Percentiles rank a stretch among this genome's conserved stretches.
phyloP scores from a whole-genome alignment of 2,797 vertebrate species.

The Argentina silus region DNA sequence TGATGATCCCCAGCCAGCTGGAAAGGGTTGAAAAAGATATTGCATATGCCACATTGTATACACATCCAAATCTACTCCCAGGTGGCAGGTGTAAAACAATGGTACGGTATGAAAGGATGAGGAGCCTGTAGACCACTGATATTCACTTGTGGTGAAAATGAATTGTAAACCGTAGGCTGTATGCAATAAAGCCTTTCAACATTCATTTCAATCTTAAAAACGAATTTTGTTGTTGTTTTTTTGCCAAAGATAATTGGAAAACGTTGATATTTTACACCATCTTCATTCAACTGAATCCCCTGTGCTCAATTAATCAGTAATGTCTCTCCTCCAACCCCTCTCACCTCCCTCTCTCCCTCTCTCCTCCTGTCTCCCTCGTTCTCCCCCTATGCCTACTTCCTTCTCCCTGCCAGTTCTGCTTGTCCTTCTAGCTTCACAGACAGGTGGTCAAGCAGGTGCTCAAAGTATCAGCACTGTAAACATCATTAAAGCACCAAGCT shows the following conservation, averaged over 20 bases:
- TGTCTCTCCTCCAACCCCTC: neutral
- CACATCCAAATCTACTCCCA: slow-evolving; percentile 33
- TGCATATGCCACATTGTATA: slow-evolving; percentile 23
- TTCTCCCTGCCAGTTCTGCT: neutral
- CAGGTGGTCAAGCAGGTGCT: slow-evolving; percentile 40
- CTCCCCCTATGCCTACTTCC: neutral
- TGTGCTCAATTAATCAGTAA: neutral
- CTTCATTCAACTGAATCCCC: neutral
- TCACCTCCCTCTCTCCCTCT: slow-evolving; percentile 8
- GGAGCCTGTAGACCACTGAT: neutral
- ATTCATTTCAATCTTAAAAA: neutral
- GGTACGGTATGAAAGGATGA: slow-evolving; percentile 22
- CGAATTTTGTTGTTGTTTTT: neutral
- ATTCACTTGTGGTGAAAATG: neutral
- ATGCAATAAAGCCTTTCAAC: neutral
- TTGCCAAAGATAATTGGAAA: neutral
- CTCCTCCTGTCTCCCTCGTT: neutral
- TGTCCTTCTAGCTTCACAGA: slow-evolving; percentile 1
- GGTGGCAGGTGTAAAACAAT: slow-evolving; percentile 49
- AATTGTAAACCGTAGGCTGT: neutral
- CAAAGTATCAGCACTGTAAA: slow-evolving; percentile 22
- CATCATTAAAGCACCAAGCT: slow-evolving; percentile 30
- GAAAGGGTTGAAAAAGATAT: slow-evolving; percentile 43
- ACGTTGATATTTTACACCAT: neutral
- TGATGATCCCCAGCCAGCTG: slow-evolving; percentile 86